Percentiles rank a stretch among this genome's conserved stretches.
Evolutionary conservation across 30 jellyfish, hydroid and myxozoan species (phyloP).

Genomic region (Turritopsis rubra): DNA sequence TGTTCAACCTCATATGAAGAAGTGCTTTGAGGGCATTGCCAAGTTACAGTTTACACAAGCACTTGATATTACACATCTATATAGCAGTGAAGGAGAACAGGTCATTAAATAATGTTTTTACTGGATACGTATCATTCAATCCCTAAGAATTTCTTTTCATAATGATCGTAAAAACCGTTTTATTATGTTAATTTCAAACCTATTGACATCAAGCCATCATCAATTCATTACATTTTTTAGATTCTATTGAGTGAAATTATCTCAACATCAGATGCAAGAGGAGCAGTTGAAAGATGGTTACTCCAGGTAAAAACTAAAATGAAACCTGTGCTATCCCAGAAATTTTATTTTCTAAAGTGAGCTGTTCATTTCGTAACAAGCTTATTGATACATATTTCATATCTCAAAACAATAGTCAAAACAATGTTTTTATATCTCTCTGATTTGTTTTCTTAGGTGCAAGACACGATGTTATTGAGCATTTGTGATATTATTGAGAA

Average conservation of each 20-base stretch:
- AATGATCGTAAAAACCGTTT: no score
- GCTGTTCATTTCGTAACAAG: not conserved
- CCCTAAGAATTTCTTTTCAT: no score
- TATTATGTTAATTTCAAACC: not conserved
- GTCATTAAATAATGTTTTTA: not conserved
- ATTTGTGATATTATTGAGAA: conserved; percentile 81
- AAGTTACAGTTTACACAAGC: conserved; percentile 89
- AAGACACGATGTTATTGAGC: conserved; percentile 84
- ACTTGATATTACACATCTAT: conserved; percentile 84
- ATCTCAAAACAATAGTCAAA: no score
- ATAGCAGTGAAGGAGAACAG: conserved; percentile 96
- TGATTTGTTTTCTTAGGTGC: conserved; percentile 44
- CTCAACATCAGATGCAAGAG: conserved; percentile 92
- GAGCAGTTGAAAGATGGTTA: conserved; percentile 98
- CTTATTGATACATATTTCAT: no score
- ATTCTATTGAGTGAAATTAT: conserved; percentile 75
- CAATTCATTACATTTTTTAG: conserved; percentile 1
- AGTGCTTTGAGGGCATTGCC: conserved; percentile 96
- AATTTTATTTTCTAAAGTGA: not conserved
- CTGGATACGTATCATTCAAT: no score
- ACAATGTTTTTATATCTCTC: not conserved
- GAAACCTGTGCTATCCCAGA: not conserved
- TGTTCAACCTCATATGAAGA: conserved; percentile 96
- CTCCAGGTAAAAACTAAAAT: conserved; percentile 58
- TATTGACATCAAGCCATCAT: not conserved